Conservation (phyloP, 1,140 invertebrate genomes). For the Meloidogyne floridensis region DNA sequence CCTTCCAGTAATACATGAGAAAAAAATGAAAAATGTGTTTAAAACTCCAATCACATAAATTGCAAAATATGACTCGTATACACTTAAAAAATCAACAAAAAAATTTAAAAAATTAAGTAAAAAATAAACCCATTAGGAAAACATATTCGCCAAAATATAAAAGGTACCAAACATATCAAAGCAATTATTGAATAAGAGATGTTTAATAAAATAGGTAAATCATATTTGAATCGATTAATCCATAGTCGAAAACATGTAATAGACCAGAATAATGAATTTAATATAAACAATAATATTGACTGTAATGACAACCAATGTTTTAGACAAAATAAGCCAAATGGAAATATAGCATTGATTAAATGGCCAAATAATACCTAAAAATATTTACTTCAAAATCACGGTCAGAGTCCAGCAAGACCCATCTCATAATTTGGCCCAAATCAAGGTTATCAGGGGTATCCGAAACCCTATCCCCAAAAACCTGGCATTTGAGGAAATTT, state of each 20-base stretch:
- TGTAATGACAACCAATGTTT: not conserved
- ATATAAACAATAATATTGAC: not conserved
- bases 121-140: conserved; percentile 37
- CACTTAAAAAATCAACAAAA: not conserved
- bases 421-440: not conserved
- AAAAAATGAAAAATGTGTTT: conserved; percentile 3
- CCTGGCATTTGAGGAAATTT: too few relatives aligned
- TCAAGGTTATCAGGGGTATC: not conserved
- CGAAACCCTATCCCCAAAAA: too few relatives aligned
- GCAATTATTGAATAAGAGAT: conserved; percentile 30
- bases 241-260: conserved; percentile 8
- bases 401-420: too few relatives aligned
- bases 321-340: not conserved
- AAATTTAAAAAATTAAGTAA: conserved; percentile 16
- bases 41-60: conserved; percentile 7
- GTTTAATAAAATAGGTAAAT: conserved; percentile 31
- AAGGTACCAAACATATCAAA: conserved; percentile 21
- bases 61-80: not conserved
- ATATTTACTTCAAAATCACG: not conserved
- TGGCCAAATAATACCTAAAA: not conserved
- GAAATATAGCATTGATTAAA: not conserved
- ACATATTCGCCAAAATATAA: conserved; percentile 39
- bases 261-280: conserved; percentile 28
- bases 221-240: conserved; percentile 38
- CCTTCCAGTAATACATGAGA: not conserved